Percentiles rank a stretch among this genome's conserved stretches.
phyloP scores from a whole-genome alignment of 2,113 vertebrate genomes.

The Ginglymostoma cirratum region DNA sequence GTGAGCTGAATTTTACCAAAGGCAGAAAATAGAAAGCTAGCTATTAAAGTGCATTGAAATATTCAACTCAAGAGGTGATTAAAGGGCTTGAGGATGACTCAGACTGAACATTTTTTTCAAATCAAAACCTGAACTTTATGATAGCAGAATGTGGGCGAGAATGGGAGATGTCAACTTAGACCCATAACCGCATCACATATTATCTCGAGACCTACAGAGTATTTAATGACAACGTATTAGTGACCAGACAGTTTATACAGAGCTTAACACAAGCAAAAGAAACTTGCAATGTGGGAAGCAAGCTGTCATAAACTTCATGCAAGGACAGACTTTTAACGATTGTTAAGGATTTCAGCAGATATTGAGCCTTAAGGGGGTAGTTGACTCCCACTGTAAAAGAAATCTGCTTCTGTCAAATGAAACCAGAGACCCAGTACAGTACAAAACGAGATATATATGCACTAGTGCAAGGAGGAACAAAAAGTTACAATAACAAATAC shows the following conservation, averaged over 20 bases:
- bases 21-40: neutral
- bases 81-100: neutral
- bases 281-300: neutral
- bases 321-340: neutral
- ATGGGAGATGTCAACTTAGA: neutral
- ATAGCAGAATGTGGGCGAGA: neutral
- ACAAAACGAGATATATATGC: neutral
- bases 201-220: neutral
- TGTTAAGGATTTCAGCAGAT: neutral
- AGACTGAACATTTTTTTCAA: neutral
- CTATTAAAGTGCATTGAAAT: neutral
- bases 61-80: neutral
- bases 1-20: neutral
- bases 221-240: neutral
- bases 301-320: neutral
- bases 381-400: neutral
- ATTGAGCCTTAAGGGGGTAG: neutral
- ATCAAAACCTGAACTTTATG: neutral
- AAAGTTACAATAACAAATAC: neutral
- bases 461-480: neutral
- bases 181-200: neutral
- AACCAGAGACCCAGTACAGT: neutral
- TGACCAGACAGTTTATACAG: neutral
- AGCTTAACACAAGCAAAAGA: neutral
- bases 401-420: neutral